These are phyloP conservation scores for Campoletis sonorensis DNA, from an alignment of 1,140 invertebrate genomes.

Conservation along the genomic window DNA sequence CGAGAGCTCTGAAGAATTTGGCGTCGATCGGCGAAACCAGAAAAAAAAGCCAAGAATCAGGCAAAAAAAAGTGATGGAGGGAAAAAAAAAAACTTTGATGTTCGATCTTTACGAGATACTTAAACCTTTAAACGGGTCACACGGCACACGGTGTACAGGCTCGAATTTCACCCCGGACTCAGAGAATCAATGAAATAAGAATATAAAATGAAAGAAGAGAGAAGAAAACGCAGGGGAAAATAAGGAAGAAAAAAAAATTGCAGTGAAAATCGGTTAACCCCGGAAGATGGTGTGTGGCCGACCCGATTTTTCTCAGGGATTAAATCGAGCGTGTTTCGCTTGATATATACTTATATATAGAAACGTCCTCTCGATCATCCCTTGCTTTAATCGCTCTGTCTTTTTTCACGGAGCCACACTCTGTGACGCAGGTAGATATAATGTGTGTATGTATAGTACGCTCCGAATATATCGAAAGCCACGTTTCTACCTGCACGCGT, in stretches of 20 bases:
- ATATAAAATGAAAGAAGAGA: slow-evolving; percentile 21
- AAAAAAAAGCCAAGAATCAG: slow-evolving; percentile 18
- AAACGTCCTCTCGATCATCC: slow-evolving; percentile 23
- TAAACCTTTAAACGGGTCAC: slow-evolving; percentile 74
- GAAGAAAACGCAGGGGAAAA: slow-evolving; percentile 19
- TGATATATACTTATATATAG: slow-evolving; percentile 34
- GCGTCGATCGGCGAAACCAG: slow-evolving; percentile 7
- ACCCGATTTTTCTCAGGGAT: slow-evolving; percentile 75
- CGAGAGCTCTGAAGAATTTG: slow-evolving; percentile 21
- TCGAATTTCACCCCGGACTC: slow-evolving; percentile 44
- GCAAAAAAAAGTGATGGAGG: slow-evolving; percentile 42
- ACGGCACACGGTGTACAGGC: slow-evolving; percentile 49
- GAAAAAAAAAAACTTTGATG: slow-evolving; percentile 48
- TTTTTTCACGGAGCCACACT: slow-evolving; percentile 33
- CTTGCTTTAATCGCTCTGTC: slow-evolving; percentile 36
- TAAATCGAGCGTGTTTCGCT: slow-evolving; percentile 73
- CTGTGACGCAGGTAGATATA: slow-evolving; percentile 63
- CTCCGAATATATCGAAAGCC: slow-evolving; percentile 28
- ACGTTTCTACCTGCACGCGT: slow-evolving; percentile 64
- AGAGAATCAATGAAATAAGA: neutral
- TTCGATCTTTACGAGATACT: slow-evolving; percentile 75
- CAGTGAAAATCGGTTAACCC: slow-evolving; percentile 75
- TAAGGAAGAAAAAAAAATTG: slow-evolving; percentile 52
- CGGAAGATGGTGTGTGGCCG: slow-evolving; percentile 54
- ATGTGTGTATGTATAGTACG: slow-evolving; percentile 21